Conservation (phyloP, 2,888 invertebrate species). For the Pheosia tremula region DNA sequence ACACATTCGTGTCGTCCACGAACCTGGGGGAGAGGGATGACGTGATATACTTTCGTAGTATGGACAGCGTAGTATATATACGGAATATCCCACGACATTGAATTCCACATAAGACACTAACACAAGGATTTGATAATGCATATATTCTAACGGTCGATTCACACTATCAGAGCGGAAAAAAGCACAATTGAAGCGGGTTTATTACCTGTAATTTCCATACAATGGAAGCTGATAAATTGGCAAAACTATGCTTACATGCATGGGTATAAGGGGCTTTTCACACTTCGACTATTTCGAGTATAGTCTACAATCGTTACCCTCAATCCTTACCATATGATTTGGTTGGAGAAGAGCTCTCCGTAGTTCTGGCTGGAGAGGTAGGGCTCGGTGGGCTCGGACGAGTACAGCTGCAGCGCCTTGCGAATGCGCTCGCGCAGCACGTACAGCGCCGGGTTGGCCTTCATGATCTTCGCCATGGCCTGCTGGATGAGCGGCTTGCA, state of each 20-base stretch:
- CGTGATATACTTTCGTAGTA: background rate
- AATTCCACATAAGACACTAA: background rate
- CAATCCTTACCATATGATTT: constrained; percentile 95
- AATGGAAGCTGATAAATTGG: no score
- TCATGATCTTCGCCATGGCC: constrained; percentile 99
- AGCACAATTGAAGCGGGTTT: no score
- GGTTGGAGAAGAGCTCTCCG: constrained; percentile 99
- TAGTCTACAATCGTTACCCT: no score
- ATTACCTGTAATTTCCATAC: no score
- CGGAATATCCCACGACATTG: background rate
- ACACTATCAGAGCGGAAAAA: no score
- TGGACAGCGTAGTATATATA: background rate
- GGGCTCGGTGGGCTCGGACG: constrained; percentile 99
- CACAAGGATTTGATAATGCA: no score
- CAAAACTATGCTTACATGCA: no score
- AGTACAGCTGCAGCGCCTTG: constrained; percentile 99
- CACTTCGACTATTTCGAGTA: no score
- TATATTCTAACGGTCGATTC: no score
- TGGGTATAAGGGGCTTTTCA: no score
- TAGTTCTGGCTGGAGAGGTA: constrained; percentile 99
- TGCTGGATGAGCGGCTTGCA: constrained; percentile 99
- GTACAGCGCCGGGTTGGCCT: constrained; percentile 99
- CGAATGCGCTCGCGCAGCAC: constrained; percentile 98
- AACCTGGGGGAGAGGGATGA: constrained; percentile 81
- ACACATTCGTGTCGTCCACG: constrained; percentile 99